Conservation (phyloP, 2,888 invertebrate genomes). For the Thymelicus lineola region DNA sequence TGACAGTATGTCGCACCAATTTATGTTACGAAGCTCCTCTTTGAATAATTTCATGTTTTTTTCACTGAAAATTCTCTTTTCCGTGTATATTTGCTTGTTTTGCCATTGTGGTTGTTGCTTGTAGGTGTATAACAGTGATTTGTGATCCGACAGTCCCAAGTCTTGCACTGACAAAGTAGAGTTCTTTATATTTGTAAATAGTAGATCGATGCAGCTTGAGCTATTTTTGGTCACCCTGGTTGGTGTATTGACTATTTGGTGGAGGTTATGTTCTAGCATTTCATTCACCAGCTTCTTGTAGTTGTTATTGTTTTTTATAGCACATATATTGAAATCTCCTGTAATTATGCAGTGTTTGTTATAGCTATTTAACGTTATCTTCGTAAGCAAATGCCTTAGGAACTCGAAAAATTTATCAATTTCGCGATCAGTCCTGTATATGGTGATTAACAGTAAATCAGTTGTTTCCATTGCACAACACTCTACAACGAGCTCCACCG, state of each 20-base stretch:
- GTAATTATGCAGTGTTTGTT: constrained; percentile 2
- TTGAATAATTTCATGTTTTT: too few relatives aligned
- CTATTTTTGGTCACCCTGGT: constrained; percentile 15
- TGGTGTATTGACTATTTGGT: constrained; percentile 13
- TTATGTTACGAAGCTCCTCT: too few relatives aligned
- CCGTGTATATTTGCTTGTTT: neutral
- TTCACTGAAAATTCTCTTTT: constrained; percentile 11
- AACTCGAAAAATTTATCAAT: constrained; percentile 12
- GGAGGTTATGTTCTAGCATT: constrained; percentile 15
- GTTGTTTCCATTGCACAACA: constrained; percentile 16
- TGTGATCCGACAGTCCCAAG: constrained; percentile 13
- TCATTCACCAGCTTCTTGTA: constrained; percentile 7
- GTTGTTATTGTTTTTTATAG: constrained; percentile 6
- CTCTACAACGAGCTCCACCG: constrained; percentile 7
- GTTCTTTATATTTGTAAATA: constrained; percentile 18
- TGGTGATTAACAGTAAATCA: neutral
- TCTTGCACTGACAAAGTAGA: constrained; percentile 6
- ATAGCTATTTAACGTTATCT: neutral
- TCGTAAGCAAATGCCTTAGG: neutral
- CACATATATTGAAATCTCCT: constrained; percentile 18
- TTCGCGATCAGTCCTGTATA: constrained; percentile 16
- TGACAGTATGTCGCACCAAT: too few relatives aligned
- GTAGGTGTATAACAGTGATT: neutral
- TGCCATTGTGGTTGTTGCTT: neutral
- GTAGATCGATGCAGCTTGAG: constrained; percentile 15